Conservation (phyloP, 2,113 vertebrate species). For the Menidia beryllina region DNA sequence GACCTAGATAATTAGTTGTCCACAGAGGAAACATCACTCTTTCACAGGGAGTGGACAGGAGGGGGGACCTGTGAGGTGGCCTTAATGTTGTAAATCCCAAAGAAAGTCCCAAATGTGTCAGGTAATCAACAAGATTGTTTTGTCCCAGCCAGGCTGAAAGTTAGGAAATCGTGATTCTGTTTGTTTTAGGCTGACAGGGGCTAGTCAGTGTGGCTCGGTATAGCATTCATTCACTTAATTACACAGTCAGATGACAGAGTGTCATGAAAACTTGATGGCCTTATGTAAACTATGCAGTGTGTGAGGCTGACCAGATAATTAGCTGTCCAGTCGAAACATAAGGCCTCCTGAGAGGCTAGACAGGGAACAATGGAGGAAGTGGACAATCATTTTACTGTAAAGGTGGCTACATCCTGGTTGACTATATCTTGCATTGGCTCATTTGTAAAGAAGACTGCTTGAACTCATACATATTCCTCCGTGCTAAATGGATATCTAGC, state of each 20-base stretch:
- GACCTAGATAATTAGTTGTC: slow-evolving; percentile 96
- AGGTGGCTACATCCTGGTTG: background rate
- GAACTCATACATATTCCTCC: background rate
- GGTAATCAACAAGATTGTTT: slow-evolving; percentile 61
- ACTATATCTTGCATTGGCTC: background rate
- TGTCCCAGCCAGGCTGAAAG: slow-evolving; percentile 45
- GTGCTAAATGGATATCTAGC: background rate
- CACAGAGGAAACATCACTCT: slow-evolving; percentile 85
- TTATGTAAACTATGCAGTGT: slow-evolving; percentile 44
- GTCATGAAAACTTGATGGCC: slow-evolving; percentile 46
- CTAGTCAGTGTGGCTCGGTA: slow-evolving; percentile 39
- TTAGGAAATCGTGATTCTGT: slow-evolving; percentile 24
- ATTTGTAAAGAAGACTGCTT: slow-evolving; percentile 5
- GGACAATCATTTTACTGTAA: slow-evolving; percentile 20
- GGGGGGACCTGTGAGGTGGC: slow-evolving; percentile 51
- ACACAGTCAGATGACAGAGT: slow-evolving; percentile 42
- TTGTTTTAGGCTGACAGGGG: slow-evolving; percentile 46
- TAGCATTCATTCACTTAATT: slow-evolving; percentile 39
- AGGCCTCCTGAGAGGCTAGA: slow-evolving; percentile 23
- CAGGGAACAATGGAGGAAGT: slow-evolving; percentile 19
- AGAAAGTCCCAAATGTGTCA: slow-evolving; percentile 73
- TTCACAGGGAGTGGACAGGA: slow-evolving; percentile 70
- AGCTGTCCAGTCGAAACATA: slow-evolving; percentile 59
- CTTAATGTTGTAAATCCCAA: slow-evolving; percentile 54
- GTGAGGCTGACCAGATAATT: slow-evolving; percentile 53